Evolutionary conservation across 1,140 invertebrate genomes (phyloP), one percentile per base, ranked within the genome.

Genomic region (Protaetia brevitarsis): DNA sequence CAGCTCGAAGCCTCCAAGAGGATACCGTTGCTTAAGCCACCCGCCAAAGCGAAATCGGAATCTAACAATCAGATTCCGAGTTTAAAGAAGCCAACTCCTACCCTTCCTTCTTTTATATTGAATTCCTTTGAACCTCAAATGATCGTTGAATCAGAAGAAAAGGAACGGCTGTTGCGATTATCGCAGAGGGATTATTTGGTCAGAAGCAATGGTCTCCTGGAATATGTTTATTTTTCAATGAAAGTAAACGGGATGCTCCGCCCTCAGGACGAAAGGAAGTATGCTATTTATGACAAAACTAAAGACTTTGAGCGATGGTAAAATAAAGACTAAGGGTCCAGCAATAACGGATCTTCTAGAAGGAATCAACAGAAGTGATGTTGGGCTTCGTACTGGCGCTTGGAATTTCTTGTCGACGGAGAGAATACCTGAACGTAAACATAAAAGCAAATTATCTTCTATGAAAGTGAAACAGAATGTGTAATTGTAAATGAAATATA

Each of bases 61-160:
- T 56, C 27, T 0, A 63, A 8, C n/a, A 29, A 21, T 26, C 29
- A 31, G 10, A 19, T 34, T 11, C n/a, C 57, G 16, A 37, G 23
- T 23, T 41, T 61, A 13, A 61, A 13, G 13, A 27, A 23, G n/a
- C 59, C 31, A n/a, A 64, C 56, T 23, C 60, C 30, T 6, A 21
- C 29, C 16, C n/a, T 63, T 10, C 64, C 61, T 16, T 41, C 41
- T 23, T 13, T 37, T 5, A 51, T 27, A 5, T 37, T 45, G 41
- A 64, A 68, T 76, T 87, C 85, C 0, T 87, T 85, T 70, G 82
- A 86, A 65, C 86, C 87, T 0, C 84, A 85, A 69, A 80, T 81
- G 19, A 88, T 88, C 66, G 81, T 83, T 4, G 86, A 87, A 69
- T 80, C 82, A 2, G 87, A 89, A 69, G 87, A 89, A 72, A 81